Evolutionary conservation across 2,797 vertebrate genomes (phyloP).

Genomic region (Peromyscus eremicus): DNA sequence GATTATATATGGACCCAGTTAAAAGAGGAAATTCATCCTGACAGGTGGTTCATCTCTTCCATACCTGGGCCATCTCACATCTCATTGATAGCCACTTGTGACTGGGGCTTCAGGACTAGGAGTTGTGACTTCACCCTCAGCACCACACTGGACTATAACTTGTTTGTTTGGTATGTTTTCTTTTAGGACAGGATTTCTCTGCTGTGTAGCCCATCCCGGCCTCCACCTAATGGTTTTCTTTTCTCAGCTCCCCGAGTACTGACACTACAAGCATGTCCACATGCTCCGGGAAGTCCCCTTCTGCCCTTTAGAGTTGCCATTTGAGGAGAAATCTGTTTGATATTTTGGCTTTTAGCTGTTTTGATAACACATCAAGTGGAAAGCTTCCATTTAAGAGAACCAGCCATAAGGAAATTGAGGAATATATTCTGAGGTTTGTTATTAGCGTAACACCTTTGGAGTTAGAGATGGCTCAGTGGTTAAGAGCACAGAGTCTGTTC

Average conservation of each 20-base stretch:
- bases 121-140: neutral
- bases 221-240: neutral
- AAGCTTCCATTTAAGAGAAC: conserved; percentile 56
- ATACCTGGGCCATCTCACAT: neutral
- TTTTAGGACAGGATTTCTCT: neutral
- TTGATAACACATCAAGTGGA: conserved; percentile 43
- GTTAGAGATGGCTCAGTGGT: neutral
- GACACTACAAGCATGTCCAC: neutral
- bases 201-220: neutral
- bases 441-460: neutral
- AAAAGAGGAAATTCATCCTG: neutral
- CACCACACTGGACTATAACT: neutral
- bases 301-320: conserved; percentile 55
- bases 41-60: neutral
- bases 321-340: neutral
- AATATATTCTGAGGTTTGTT: conserved; percentile 33
- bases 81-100: neutral
- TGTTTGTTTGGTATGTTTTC: neutral
- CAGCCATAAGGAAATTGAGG: neutral
- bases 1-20: neutral
- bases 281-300: neutral
- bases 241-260: neutral
- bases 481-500: neutral
- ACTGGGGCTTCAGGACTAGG: neutral
- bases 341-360: conserved; percentile 34